A percentile compares a stretch with the other conserved stretches of the same genome.
Evolutionary conservation across 2,113 vertebrate genomes (phyloP).

Genomic region (Xiphophorus maculatus): DNA sequence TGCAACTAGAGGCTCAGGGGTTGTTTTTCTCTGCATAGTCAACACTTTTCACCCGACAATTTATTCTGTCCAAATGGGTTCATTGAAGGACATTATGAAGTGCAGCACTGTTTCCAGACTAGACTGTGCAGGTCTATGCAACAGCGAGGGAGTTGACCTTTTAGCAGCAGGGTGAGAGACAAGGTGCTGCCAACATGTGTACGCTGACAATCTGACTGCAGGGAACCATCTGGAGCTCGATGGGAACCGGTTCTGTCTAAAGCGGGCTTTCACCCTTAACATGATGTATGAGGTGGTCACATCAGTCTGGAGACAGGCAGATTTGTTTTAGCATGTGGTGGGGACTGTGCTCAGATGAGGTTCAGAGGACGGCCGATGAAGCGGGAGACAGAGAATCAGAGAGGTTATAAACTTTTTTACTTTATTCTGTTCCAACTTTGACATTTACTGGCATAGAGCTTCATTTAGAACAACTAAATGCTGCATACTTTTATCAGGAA

Average conservation of each 20-base stretch:
- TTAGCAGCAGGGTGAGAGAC: conserved; percentile 49
- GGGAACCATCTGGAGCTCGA: conserved; percentile 28
- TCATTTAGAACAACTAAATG: too few species aligned
- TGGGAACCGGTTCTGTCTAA: conserved; percentile 28
- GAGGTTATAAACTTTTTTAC: neutral
- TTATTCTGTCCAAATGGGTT: conserved; percentile 29
- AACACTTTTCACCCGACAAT: conserved; percentile 13
- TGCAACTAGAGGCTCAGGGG: neutral
- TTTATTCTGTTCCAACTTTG: neutral
- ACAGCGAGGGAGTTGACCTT: conserved; percentile 55
- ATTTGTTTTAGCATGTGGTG: neutral
- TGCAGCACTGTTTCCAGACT: conserved; percentile 24
- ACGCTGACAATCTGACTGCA: conserved; percentile 45
- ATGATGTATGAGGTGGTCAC: neutral
- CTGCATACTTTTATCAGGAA: too few species aligned
- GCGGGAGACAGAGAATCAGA: neutral
- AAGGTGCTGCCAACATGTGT: conserved; percentile 47
- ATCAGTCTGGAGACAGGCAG: neutral
- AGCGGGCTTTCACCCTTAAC: neutral
- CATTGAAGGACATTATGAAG: conserved; percentile 17
- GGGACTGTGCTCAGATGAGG: too few species aligned
- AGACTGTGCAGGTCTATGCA: conserved; percentile 13
- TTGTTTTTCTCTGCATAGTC: conserved; percentile 6
- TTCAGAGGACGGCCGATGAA: neutral
- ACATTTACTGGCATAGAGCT: neutral